These are phyloP conservation scores for Podarcis cretensis DNA, from an alignment of 2,113 vertebrate species.

Conservation along the genomic window DNA sequence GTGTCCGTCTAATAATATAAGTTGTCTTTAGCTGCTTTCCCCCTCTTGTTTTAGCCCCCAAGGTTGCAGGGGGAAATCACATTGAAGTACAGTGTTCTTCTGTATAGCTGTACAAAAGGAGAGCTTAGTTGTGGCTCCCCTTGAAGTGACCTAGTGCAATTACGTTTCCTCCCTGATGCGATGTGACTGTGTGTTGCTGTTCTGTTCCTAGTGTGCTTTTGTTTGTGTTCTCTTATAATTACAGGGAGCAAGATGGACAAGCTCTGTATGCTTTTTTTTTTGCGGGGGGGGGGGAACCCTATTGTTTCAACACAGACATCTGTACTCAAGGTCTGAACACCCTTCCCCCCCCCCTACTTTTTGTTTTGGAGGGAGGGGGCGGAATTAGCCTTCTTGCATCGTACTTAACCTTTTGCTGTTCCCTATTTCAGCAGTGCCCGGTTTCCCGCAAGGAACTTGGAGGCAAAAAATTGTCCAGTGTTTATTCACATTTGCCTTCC, in stretches of 20 bases:
- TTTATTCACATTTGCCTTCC: neutral
- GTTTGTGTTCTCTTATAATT: conserved; percentile 43
- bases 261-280: conserved; percentile 25
- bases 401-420: neutral
- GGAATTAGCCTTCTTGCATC: fast-evolving
- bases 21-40: neutral
- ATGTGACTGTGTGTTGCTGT: conserved; percentile 29
- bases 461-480: neutral
- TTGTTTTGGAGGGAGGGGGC: conserved; percentile 4
- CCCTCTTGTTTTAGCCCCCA: neutral
- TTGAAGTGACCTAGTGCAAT: conserved; percentile 32
- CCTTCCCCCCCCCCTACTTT: neutral
- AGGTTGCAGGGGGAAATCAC: neutral
- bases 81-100: neutral
- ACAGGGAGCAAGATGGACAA: conserved; percentile 28
- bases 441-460: conserved; percentile 16
- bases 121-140: neutral
- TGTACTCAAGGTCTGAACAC: conserved; percentile 33
- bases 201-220: conserved; percentile 36
- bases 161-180: conserved; percentile 38
- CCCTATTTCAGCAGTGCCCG: neutral
- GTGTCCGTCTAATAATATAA: neutral
- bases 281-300: neutral
- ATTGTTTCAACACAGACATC: conserved; percentile 22
- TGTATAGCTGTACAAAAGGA: neutral